Evolutionary conservation across 1,140 invertebrate species (phyloP), one percentile per base, ranked within the genome.

Genomic region (Calephelis virginiensis): DNA sequence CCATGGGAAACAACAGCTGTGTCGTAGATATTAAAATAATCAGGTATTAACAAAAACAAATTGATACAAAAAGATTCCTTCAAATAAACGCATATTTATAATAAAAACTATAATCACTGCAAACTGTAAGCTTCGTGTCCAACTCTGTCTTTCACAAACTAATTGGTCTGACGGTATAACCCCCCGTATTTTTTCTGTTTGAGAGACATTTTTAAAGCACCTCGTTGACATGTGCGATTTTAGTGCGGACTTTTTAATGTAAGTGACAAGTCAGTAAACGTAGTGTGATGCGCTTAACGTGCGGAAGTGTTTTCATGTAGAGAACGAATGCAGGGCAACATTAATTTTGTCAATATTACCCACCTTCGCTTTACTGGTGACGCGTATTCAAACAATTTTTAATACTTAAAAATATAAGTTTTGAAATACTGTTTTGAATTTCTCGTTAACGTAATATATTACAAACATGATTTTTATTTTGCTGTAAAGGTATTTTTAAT

Each of bases 131-230:
- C 75, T 82, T 85, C 82, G 86, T 86, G 83, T 83, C 85, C 83
- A 80, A 76, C 81, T 74, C 75, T 76, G 80, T 83, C 81, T 85
- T 87, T 87, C 81, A 82, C 72, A 66, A 79, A 86, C 87, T 90
- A 90, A 90, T 90, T 89, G 86, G 85, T 88, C 78, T 88, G 86
- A 85, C 85, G 73, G 60, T 78, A 28, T 28, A 75, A 83, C 80
- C 81, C 83, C 76, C 69, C 72, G 77, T 74, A 74, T 77, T 79
- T 81, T 86, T 79, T 75, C 72, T 72, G 71, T 80, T 81, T 77
- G 70, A 80, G 71, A 73, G 71, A 70, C 71, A 81, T 43, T 78
- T 77, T 82, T 81, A 81, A 81, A 77, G 74, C 71, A 72, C 69
- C 76, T 78, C 74, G 79, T 86, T 83, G 82, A 82, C 82, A 82